phyloP scores from a whole-genome alignment of 2,888 invertebrate species.

The Eristalinus aeneus region DNA sequence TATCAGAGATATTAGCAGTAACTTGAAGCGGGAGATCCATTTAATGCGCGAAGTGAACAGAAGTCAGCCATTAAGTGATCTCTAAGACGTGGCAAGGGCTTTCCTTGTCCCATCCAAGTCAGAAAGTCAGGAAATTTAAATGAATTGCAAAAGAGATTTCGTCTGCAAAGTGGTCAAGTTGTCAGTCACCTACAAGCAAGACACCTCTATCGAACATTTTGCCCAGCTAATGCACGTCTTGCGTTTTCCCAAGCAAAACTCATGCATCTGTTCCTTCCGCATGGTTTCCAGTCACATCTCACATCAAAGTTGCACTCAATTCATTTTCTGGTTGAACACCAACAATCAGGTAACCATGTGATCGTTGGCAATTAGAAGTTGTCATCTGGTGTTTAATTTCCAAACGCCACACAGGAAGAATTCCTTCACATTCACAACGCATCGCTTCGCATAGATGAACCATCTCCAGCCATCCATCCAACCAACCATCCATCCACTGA shows the following conservation, averaged over 20 bases:
- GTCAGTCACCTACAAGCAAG: no score
- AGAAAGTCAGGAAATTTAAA: no score
- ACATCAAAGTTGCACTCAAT: neutral
- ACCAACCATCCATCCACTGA: neutral
- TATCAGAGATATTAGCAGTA: no score
- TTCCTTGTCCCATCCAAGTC: no score
- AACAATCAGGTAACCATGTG: slow-evolving; percentile 34
- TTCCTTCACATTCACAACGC: slow-evolving; percentile 1
- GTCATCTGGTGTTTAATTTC: slow-evolving; percentile 52
- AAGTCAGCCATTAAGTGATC: no score
- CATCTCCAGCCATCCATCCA: neutral
- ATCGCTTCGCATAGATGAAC: slow-evolving; percentile 23
- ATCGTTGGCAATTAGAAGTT: slow-evolving; percentile 43
- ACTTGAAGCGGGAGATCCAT: no score
- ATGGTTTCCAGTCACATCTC: slow-evolving; percentile 17
- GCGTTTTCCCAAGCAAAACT: neutral
- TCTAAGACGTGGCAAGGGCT: no score
- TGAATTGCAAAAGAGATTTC: no score
- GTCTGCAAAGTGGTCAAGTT: no score
- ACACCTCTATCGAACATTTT: neutral
- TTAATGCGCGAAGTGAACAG: no score
- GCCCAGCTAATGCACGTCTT: neutral
- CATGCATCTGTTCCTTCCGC: slow-evolving; percentile 40
- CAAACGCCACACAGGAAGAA: slow-evolving; percentile 55
- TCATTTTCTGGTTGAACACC: neutral